Base-by-base conservation (phyloP, 2,113 vertebrate species). In the Strix aluco region DNA sequence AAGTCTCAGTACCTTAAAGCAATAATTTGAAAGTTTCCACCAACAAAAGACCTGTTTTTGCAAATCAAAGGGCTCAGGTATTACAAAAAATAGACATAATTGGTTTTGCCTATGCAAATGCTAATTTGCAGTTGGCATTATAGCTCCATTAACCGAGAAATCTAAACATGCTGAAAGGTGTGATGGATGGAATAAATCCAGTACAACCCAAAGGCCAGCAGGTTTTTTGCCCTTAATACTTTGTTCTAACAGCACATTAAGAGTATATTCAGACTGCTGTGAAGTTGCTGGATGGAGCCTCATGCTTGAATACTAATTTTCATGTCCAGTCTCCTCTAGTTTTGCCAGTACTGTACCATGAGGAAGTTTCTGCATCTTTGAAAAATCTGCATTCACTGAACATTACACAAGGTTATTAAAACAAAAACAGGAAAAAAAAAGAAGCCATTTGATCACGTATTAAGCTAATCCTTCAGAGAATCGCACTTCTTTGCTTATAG, bases 391-490 rank as follows among this genome's bases (percentile, higher is more conserved):
- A 59, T 88, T 91, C 81, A 69, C 81, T 91, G 80, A 92, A 73
- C 83, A 87, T 46, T 82, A 67, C 52, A 92, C 51, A 79, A 88
- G 40, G 58, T 85, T 82, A 88, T 15, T 80, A 52, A 74, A 91
- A 81, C 9, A 79, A 46, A 75, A 78, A 18, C 30, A 66, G 44
- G 4, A 0, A 13, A 32, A 19, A 19, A 65, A 47, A 47, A 59
- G 3, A 77, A 88, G 62, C 59, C 22, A 49, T 73, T 73, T 88
- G 54, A 83, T 92, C 88, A 95, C 90, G 55, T 80, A 80, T 86
- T 65, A 95, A 86, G 78, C 87, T 82, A 74, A 78, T 94, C 88
- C 88, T 94, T 87, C 75, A 87, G 34, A 87, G 59, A 94, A 81
- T 69, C 13, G 4, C 86, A 88, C 59, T 92, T 92, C 71, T 78